phyloP scores from a whole-genome alignment of 1,140 invertebrate species.

The Anthonomus grandis region DNA sequence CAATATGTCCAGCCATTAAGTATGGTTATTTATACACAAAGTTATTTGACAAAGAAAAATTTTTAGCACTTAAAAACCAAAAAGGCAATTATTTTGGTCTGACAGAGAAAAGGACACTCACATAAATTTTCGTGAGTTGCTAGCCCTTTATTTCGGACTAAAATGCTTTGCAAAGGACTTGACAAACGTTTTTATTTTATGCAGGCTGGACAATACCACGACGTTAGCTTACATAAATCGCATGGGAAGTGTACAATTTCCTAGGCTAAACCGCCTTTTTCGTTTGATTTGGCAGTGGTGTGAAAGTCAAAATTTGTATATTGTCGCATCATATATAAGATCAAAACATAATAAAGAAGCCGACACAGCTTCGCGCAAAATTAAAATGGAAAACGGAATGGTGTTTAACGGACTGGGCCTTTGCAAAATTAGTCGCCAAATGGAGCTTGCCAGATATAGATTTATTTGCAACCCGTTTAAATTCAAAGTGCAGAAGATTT shows the following conservation, averaged over 20 bases:
- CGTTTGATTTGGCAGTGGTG: not conserved
- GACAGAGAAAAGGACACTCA: not conserved
- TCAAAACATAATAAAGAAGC: not conserved
- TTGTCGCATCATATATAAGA: not conserved
- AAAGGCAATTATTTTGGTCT: not conserved
- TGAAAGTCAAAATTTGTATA: not conserved
- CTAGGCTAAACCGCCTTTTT: not conserved
- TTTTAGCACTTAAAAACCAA: not conserved
- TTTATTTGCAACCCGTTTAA: conserved; percentile 14
- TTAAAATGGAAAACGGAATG: conserved; percentile 28
- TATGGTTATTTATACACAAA: not conserved
- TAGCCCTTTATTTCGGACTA: not conserved
- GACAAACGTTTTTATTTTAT: not conserved
- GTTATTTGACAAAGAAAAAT: too few relatives aligned
- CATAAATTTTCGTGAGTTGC: not conserved
- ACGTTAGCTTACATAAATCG: not conserved
- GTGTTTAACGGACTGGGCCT: not conserved
- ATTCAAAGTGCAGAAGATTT: conserved; percentile 35
- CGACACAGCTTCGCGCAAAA: not conserved
- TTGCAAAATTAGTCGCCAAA: conserved; percentile 4
- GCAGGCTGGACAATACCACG: not conserved
- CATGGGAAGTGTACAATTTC: not conserved
- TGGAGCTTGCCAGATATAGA: conserved; percentile 20
- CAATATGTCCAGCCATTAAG: not conserved
- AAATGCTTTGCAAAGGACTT: not conserved